Percentiles rank a stretch among this genome's conserved stretches.
Conservation (phyloP, 2,113 vertebrate species). For the Brachyistius frenatus region DNA sequence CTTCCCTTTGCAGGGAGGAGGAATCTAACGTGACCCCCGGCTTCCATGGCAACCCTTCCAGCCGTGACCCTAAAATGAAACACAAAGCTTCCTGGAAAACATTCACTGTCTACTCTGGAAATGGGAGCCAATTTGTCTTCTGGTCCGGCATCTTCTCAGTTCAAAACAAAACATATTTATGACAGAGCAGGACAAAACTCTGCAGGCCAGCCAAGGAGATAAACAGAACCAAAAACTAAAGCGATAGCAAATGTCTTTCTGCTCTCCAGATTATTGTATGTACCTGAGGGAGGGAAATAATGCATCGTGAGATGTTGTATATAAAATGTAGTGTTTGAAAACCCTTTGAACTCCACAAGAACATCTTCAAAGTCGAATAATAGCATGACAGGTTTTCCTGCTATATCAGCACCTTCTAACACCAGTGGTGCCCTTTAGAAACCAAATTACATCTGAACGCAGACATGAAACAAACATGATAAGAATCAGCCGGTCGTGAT, state of each 20-base stretch:
- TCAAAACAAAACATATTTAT: constrained; percentile 25
- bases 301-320: not conserved
- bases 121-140: constrained; percentile 12
- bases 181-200: not conserved
- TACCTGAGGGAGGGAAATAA: too few species aligned
- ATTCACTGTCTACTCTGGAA: constrained; percentile 12
- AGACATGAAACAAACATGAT: not conserved
- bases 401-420: constrained; percentile 5
- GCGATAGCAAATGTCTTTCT: not conserved
- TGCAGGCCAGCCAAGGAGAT: not conserved
- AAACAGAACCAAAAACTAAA: not conserved
- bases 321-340: too few species aligned
- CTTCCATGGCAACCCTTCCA: constrained; percentile 30
- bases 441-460: not conserved
- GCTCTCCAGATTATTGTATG: not conserved
- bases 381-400: not conserved
- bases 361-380: too few species aligned
- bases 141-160: not conserved
- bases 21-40: constrained; percentile 54
- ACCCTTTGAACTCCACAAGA: too few species aligned
- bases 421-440: not conserved
- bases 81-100: constrained; percentile 57
- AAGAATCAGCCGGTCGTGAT: not conserved
- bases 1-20: constrained; percentile 54
- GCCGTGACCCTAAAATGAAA: constrained; percentile 56